Conservation (phyloP, 2,797 vertebrate genomes). For the Alectoris magna region DNA sequence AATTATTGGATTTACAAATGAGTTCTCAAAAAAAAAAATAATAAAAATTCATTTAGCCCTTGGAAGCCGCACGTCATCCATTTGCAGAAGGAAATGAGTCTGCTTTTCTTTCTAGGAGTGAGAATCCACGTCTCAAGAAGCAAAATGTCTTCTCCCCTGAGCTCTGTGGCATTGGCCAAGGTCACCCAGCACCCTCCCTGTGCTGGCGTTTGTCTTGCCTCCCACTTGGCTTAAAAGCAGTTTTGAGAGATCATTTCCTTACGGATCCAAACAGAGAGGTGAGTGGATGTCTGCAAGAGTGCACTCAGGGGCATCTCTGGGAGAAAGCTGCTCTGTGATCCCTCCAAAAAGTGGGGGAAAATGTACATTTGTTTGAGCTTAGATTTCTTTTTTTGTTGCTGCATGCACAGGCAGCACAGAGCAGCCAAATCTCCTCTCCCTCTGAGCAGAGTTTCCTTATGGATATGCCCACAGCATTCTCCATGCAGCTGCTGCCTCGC, state of each 20-base stretch:
- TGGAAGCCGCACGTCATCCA: conserved; percentile 23
- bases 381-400: not conserved
- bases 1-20: conserved; percentile 65
- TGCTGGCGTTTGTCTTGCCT: not conserved
- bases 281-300: rapidly evolving
- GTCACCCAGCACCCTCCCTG: not conserved
- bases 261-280: not conserved
- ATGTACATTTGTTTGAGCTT: not conserved
- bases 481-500: rapidly evolving
- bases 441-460: not conserved
- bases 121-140: conserved; percentile 38
- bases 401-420: not conserved
- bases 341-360: not conserved
- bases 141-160: not conserved
- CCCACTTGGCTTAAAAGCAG: not conserved
- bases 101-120: not conserved
- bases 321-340: rapidly evolving
- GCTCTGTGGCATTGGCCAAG: not conserved
- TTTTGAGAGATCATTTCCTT: not conserved
- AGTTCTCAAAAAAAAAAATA: not conserved
- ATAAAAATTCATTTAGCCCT: conserved; percentile 40
- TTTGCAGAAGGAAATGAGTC: conserved; percentile 9
- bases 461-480: rapidly evolving
- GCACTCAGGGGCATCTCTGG: not conserved
- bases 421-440: rapidly evolving